These are phyloP conservation scores for Nasua narica DNA, from an alignment of 2,797 vertebrate genomes.

Conservation along the genomic window DNA sequence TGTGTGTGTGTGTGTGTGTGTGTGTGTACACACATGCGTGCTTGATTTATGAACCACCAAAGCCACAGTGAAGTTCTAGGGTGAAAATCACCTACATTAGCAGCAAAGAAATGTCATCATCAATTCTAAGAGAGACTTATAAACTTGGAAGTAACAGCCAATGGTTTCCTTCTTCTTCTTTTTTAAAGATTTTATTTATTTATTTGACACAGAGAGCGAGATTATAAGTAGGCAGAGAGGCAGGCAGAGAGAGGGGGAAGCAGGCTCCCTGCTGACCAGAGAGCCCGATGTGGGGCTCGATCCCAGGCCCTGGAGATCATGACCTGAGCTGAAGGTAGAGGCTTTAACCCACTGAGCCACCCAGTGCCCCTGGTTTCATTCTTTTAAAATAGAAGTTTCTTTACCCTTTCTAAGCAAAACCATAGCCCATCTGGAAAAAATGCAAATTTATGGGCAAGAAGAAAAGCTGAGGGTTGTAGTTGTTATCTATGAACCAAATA, in stretches of 20 bases:
- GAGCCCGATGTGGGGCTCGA: too few relatives aligned
- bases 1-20: background rate
- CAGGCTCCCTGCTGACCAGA: too few relatives aligned
- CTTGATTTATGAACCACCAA: slow-evolving; percentile 87
- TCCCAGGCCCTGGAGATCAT: too few relatives aligned
- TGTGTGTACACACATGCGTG: background rate
- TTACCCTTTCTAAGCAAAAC: slow-evolving; percentile 1
- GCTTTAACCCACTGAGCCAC: too few relatives aligned
- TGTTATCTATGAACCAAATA: background rate
- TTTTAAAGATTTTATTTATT: too few relatives aligned
- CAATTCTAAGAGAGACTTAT: slow-evolving; percentile 70
- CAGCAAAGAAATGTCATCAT: slow-evolving; percentile 79
- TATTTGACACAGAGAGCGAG: too few relatives aligned
- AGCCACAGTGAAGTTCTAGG: slow-evolving; percentile 82
- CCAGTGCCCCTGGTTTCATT: background rate
- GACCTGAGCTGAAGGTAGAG: too few relatives aligned
- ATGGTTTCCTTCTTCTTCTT: background rate
- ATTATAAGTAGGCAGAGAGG: too few relatives aligned
- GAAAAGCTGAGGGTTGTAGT: background rate
- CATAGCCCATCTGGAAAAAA: background rate
- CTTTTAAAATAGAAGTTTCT: slow-evolving; percentile 4
- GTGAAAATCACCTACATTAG: slow-evolving; percentile 84
- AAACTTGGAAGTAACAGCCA: background rate
- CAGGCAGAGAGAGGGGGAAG: too few relatives aligned
- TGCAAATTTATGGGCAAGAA: background rate